Evolutionary conservation across 2,113 vertebrate species (phyloP).

Genomic region (Petrocephalus microphthalmus): DNA sequence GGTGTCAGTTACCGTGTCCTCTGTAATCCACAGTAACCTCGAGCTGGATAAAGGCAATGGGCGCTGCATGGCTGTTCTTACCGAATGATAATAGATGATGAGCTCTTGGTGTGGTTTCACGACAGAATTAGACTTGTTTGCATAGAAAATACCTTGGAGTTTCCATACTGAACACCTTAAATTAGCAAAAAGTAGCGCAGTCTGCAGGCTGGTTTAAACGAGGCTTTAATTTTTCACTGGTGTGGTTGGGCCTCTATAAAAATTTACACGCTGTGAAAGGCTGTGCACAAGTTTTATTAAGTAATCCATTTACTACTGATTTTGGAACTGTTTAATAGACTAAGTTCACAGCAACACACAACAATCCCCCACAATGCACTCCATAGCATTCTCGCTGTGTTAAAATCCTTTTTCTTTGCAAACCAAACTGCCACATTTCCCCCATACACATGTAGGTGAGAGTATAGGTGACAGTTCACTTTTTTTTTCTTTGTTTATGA

Average conservation of each 20-base stretch:
- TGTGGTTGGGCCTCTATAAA: background rate
- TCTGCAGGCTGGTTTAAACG: background rate
- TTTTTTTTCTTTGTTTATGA: background rate
- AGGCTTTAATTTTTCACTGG: background rate
- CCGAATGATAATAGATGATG: background rate
- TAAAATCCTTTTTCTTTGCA: background rate
- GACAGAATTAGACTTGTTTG: background rate
- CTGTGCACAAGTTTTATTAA: background rate
- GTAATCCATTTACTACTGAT: background rate
- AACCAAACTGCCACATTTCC: background rate
- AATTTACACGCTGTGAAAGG: background rate
- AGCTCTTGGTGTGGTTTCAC: background rate
- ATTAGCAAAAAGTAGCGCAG: background rate
- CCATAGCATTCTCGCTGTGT: background rate
- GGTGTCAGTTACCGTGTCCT: background rate
- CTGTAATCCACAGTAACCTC: background rate
- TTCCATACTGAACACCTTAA: background rate
- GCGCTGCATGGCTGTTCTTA: background rate
- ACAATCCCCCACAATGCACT: background rate
- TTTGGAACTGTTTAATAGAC: background rate
- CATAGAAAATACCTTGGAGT: background rate
- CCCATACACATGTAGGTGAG: background rate
- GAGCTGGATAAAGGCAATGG: background rate
- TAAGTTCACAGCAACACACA: background rate
- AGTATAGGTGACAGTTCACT: background rate